These are phyloP conservation scores for Macrobrachium nipponense DNA, from an alignment of 1,140 invertebrate species.

Conservation along the genomic window DNA sequence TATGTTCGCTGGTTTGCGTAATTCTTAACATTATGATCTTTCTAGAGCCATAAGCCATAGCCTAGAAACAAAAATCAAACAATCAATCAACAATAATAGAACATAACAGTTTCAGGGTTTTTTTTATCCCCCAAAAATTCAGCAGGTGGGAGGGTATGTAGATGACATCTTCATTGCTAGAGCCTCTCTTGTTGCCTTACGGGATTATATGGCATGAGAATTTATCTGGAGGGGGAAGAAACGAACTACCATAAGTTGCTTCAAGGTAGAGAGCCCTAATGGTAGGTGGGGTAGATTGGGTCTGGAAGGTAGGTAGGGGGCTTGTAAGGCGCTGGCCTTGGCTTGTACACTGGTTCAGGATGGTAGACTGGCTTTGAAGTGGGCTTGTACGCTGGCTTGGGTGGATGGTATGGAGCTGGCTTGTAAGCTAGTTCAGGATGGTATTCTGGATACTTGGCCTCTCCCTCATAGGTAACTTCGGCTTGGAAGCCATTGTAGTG, in stretches of 20 bases:
- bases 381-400: conserved; percentile 48
- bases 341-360: conserved; percentile 56
- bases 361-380: conserved; percentile 45
- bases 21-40: too few relatives aligned
- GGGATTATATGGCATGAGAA: too few relatives aligned
- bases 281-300: conserved; percentile 16
- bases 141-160: too few relatives aligned
- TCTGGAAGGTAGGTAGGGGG: conserved; percentile 9
- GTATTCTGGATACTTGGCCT: conserved; percentile 59
- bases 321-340: conserved; percentile 31
- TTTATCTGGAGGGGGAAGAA: too few relatives aligned
- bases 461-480: conserved; percentile 65
- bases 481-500: conserved; percentile 65
- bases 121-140: too few relatives aligned
- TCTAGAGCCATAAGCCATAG: too few relatives aligned
- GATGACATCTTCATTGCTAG: too few relatives aligned
- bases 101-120: too few relatives aligned
- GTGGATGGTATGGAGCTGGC: conserved; percentile 56
- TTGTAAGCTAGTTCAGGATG: conserved; percentile 59
- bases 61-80: too few relatives aligned
- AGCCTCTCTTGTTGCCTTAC: too few relatives aligned
- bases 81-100: too few relatives aligned
- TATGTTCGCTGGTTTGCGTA: too few relatives aligned
- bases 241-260: not conserved
- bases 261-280: not conserved